Conservation (phyloP, 2,888 invertebrate genomes). For the Sarcophaga caerulescens region DNA sequence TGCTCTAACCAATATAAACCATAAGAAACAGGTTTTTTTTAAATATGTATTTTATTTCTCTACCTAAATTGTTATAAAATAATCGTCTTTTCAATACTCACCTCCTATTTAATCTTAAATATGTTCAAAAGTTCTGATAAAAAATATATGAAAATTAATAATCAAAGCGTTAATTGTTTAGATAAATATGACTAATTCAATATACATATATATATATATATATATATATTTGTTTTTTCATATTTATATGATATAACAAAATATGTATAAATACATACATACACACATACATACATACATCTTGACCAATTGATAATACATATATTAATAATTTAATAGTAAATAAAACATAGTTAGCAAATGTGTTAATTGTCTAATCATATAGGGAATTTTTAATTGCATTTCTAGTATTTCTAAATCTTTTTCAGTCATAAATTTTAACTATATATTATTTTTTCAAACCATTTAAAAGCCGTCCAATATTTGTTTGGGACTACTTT, state of each 20-base stretch:
- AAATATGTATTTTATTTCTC: background rate
- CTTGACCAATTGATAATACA: slow-evolving; percentile 43
- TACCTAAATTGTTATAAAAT: background rate
- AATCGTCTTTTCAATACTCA: background rate
- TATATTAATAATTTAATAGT: background rate
- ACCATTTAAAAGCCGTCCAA: background rate
- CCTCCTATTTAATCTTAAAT: slow-evolving; percentile 14
- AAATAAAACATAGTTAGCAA: slow-evolving; percentile 16
- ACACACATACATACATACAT: background rate
- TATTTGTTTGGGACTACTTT: background rate
- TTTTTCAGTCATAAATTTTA: background rate
- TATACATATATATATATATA: background rate
- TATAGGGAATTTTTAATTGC: background rate
- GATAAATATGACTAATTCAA: slow-evolving; percentile 42
- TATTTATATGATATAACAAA: background rate
- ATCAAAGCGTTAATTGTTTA: slow-evolving; percentile 30
- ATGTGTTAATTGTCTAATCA: slow-evolving; percentile 21
- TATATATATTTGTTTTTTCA: background rate
- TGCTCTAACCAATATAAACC: too few species aligned
- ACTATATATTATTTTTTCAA: background rate
- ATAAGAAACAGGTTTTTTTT: background rate
- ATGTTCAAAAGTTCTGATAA: slow-evolving; percentile 21
- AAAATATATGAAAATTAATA: background rate
- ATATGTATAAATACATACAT: background rate
- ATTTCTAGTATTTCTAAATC: background rate